Base-by-base conservation (phyloP, 2,888 invertebrate genomes). In the Eugnorisma glareosa region DNA sequence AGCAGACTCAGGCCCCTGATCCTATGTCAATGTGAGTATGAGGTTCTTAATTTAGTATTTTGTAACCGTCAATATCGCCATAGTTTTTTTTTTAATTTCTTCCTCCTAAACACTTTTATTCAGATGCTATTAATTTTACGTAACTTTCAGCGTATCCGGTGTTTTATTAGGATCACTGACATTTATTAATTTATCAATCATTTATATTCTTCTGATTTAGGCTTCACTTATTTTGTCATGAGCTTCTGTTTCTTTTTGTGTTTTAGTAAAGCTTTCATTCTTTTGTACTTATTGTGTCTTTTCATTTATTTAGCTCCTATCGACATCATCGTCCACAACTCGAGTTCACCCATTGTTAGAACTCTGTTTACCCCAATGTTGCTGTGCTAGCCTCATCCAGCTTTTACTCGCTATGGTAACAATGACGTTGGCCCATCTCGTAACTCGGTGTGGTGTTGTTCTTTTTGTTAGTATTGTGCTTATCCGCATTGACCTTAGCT, bases 141-240 rank as follows among this genome's bases (percentile, higher is more conserved):
- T 67, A 59, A 68, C 24, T 35, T 79, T 70, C 61, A 54, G 40
- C 61, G 35, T 51, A 69, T 83, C 73, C 71, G 75, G 73, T 51
- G 10, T 73, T 69, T 86, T 79, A 79, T 76, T 67, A 63, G 40
- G n/a, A 61, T 67, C 45, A 18, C 57, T 67, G 68, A 51, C 57
- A 69, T 75, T 79, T 75, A 75, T 76, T 68, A 35, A 35, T 68
- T 40, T 35, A 73, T 76, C 37, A 83, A 74, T 79, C 68, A 82
- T 75, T 73, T 10, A 51, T 73, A 51, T 43, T 8, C 18, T 24
- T 72, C 77, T 72, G 59, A 61, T 51, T 80, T 61, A 15, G 54
- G 18, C 15, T 57, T 31, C 24, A 71, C 28, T 75, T 67, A 40
- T 70, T 24, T 37, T 74, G 31, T 63, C 43, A 51, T 67, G 57